phyloP scores from a whole-genome alignment of 2,888 invertebrate genomes.

The Athalia cordata region DNA sequence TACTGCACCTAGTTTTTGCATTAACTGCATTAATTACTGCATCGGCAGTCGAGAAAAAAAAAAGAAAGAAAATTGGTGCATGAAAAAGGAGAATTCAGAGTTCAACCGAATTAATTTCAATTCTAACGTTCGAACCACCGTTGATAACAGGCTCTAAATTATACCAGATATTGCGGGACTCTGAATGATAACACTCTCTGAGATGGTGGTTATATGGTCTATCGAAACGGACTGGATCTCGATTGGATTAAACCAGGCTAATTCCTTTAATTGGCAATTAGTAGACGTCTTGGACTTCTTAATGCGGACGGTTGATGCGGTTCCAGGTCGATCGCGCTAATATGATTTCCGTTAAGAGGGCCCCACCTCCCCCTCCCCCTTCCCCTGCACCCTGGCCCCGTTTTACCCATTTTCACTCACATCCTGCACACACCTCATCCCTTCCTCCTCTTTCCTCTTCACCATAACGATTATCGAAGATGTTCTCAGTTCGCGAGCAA shows the following conservation, averaged over 20 bases:
- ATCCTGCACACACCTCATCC: too few relatives aligned
- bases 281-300: constrained; percentile 43
- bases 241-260: constrained; percentile 42
- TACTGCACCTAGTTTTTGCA: not conserved
- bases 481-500: too few relatives aligned
- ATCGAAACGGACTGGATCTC: constrained; percentile 31
- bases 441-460: too few relatives aligned
- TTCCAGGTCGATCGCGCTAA: constrained; percentile 39
- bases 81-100: not conserved
- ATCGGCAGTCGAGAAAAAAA: too few relatives aligned
- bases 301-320: constrained; percentile 40
- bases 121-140: not conserved
- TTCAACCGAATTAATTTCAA: constrained; percentile 6
- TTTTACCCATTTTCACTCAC: too few relatives aligned
- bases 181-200: constrained; percentile 33
- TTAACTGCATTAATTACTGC: constrained; percentile 12
- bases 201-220: constrained; percentile 19
- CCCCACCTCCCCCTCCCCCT: not conserved
- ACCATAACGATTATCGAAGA: too few relatives aligned
- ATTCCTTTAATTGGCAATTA: constrained; percentile 45
- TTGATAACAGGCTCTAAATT: constrained; percentile 24
- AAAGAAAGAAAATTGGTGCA: too few relatives aligned
- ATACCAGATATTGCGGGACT: constrained; percentile 22
- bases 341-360: constrained; percentile 25
- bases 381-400: too few relatives aligned